phyloP scores from a whole-genome alignment of 2,797 vertebrate species.

The Ibycter americanus region DNA sequence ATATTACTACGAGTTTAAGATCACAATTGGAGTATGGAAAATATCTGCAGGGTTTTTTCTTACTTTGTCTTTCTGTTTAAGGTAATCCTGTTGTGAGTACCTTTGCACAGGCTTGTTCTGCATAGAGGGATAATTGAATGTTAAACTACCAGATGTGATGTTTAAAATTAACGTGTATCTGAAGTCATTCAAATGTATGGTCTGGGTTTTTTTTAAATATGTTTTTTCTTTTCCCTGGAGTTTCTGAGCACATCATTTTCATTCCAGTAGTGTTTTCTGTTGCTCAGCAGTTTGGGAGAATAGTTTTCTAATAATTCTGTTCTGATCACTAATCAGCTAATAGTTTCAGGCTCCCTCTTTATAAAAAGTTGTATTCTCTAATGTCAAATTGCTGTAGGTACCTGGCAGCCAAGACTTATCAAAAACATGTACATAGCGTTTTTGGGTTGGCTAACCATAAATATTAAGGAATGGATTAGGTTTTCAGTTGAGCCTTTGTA shows the following conservation, averaged over 20 bases:
- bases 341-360: background rate
- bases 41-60: background rate
- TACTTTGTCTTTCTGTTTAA: background rate
- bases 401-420: background rate
- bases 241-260: background rate
- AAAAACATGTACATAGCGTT: background rate
- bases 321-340: background rate
- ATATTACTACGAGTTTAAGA: conserved; percentile 1
- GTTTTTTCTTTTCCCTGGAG: background rate
- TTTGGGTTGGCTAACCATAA: background rate
- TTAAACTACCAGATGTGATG: background rate
- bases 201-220: background rate
- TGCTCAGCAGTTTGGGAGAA: background rate
- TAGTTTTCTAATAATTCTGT: background rate
- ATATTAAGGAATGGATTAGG: background rate
- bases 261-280: background rate
- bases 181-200: background rate
- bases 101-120: background rate
- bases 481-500: background rate
- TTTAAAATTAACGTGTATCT: background rate
- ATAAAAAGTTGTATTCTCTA: background rate
- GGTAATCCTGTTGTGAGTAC: background rate
- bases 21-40: background rate
- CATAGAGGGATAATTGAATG: background rate
- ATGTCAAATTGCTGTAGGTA: background rate